Percentiles rank a stretch among this genome's conserved stretches.
Conservation (phyloP, 2,113 vertebrate species). For the Silurus glanis region DNA sequence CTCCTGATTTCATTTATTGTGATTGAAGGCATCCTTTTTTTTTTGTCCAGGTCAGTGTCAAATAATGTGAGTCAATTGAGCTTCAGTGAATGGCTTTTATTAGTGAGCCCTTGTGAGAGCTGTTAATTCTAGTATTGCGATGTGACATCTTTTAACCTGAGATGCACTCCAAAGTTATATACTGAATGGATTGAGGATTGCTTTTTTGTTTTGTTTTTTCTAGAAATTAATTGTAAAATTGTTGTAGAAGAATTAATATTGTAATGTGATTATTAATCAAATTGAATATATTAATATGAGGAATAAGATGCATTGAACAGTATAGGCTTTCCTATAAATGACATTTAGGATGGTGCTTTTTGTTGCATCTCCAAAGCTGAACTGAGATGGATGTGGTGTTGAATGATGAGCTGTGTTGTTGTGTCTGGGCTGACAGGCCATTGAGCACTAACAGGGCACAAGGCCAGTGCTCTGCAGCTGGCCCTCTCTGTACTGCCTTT, state of each 20-base stretch:
- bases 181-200: no score
- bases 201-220: no score
- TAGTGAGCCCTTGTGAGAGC: constrained; percentile 27
- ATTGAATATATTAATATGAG: not conserved
- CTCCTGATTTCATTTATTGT: not conserved
- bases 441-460: constrained; percentile 62
- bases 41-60: not conserved
- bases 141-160: not conserved
- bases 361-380: constrained; percentile 34
- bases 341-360: constrained; percentile 31
- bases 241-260: no score
- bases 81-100: constrained; percentile 40
- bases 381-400: constrained; percentile 36
- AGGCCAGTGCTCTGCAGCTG: constrained; percentile 74
- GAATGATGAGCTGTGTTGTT: constrained; percentile 48
- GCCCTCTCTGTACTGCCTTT: constrained; percentile 71
- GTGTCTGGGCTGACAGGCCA: constrained; percentile 68
- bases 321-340: not conserved
- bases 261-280: not conserved
- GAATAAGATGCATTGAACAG: not conserved
- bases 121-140: constrained; percentile 42
- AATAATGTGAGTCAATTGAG: not conserved
- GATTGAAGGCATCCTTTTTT: not conserved
- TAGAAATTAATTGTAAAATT: no score
- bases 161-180: no score